Base-by-base conservation (phyloP, 1,140 invertebrate species). In the Eulimnadia texana region DNA sequence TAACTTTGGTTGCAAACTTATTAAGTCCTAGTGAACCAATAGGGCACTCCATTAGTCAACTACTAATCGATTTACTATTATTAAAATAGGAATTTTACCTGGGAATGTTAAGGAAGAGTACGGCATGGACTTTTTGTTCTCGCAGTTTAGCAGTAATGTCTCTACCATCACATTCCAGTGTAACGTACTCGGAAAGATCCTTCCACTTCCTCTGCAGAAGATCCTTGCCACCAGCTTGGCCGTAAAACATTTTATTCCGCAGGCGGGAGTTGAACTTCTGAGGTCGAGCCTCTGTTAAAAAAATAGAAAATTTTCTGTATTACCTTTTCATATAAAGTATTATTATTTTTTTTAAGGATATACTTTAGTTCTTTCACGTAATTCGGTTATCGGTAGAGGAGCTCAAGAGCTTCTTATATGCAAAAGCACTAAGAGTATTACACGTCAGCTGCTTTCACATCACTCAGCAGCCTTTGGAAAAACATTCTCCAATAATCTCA, bases 201-300 rank as follows among this genome's bases (percentile, higher is more conserved):
- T 94, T 95, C 90, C 95, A 98, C 70, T 94, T 95, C 47, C 93
- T 76, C 68, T 90, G 85, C 66, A 98, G 81, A 51, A 98, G 75
- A 79, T 98, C 95, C 75, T 95, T 95, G 3, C 94, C 93, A 1
- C 95, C 95, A 69, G 93, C 91, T 68, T 96, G 94, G 9, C 93
- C 94, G 74, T 98, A 98, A 73, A 93, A 98, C 81, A 98, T 87
- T 76, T 97, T 96, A 74, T 98, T 98, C 64, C 90, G 81, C 60
- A 98, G 81, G 50, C 95, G 80, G 22, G 93, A 98, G 72, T 96
- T 98, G 73, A 99, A 96, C 69, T 90, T 92, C 75, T 97, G 91
- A 0, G 95, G 95, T 76, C 96, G 94, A 0, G 94, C 95, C 78
- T 98, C 94, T 95, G 78, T 28, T 2, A 58, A 22, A 3, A 23